Evolutionary conservation across 2,113 vertebrate species (phyloP).

Genomic region (Mellivora capensis): DNA sequence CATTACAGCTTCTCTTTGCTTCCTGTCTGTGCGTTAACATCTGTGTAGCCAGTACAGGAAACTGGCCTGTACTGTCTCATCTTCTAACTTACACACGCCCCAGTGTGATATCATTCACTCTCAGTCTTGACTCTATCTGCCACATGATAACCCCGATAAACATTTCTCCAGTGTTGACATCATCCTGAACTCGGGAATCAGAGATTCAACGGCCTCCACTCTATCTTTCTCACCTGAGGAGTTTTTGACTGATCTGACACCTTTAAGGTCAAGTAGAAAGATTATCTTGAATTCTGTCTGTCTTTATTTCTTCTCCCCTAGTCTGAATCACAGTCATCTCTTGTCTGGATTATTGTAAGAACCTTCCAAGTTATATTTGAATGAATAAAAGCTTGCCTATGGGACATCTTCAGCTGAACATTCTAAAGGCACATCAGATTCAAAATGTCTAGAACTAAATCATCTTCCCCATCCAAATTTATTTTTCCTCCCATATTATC

Average conservation of each 20-base stretch:
- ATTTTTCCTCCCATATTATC: neutral
- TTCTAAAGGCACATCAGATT: neutral
- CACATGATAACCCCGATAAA: neutral
- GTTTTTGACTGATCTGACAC: neutral
- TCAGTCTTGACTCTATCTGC: neutral
- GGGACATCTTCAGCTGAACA: neutral
- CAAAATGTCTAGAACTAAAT: neutral
- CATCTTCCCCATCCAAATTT: neutral
- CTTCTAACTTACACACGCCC: neutral
- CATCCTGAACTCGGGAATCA: neutral
- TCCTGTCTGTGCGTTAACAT: neutral
- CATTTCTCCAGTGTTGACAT: neutral
- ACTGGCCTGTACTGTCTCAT: neutral
- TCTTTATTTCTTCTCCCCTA: neutral
- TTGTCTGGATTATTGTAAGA: neutral
- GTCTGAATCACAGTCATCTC: neutral
- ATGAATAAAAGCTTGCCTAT: neutral
- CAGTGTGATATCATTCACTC: neutral
- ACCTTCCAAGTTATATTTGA: neutral
- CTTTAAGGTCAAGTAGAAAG: neutral
- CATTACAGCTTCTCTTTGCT: neutral
- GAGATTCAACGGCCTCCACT: neutral
- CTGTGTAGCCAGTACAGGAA: neutral
- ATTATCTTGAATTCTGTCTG: neutral
- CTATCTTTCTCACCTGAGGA: neutral